Conservation (phyloP, 2,888 invertebrate species). For the Drosophila emarginata region DNA sequence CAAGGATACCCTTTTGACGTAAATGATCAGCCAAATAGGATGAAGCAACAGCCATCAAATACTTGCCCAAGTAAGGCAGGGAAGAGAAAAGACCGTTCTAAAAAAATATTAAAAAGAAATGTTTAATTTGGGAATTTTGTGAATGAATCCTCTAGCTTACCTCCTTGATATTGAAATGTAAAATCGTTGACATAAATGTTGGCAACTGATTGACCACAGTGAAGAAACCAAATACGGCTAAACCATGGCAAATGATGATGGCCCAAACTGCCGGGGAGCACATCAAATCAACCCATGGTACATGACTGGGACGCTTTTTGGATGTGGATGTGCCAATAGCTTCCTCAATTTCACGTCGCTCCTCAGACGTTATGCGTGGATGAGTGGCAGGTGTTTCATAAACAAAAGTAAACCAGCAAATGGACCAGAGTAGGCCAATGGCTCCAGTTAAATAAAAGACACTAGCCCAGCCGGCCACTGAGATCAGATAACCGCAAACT, state of each 20-base stretch:
- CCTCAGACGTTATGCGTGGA: constrained; percentile 90
- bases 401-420: constrained; percentile 90
- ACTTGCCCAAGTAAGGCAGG: constrained; percentile 93
- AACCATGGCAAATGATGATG: constrained; percentile 91
- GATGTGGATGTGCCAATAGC: constrained; percentile 86
- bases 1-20: constrained; percentile 86
- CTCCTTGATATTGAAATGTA: constrained; percentile 90
- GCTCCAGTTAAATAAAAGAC: constrained; percentile 94
- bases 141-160: constrained; percentile 79
- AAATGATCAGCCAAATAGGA: constrained; percentile 90
- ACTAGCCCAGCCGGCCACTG: constrained; percentile 92
- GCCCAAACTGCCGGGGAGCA: constrained; percentile 92
- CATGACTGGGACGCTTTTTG: constrained; percentile 85
- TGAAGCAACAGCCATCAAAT: constrained; percentile 89
- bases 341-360: constrained; percentile 88
- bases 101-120: constrained; percentile 27
- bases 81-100: constrained; percentile 93
- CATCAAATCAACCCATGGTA: constrained; percentile 89
- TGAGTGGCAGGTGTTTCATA: constrained; percentile 92
- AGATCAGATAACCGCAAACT: constrained; percentile 91
- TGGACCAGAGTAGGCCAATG: constrained; percentile 90
- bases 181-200: constrained; percentile 91
- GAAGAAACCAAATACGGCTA: constrained; percentile 94
- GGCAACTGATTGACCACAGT: constrained; percentile 94
- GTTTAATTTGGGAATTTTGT: not conserved